Evolutionary conservation across 2,888 invertebrate species (phyloP).

Genomic region (Glaucopsyche alexis): DNA sequence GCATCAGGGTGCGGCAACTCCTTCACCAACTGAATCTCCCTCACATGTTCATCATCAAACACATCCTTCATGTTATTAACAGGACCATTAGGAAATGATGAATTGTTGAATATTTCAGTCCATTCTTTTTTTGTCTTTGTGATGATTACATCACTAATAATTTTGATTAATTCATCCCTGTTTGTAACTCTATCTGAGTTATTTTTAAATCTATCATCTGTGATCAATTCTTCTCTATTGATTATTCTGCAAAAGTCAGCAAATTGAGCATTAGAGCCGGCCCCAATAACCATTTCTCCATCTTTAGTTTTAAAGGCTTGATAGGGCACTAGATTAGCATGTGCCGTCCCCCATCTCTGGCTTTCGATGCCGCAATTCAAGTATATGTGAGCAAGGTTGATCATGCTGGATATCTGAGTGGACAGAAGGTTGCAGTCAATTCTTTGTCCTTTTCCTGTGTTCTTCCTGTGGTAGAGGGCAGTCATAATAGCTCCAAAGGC

Average conservation of each 20-base stretch:
- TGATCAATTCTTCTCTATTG: constrained; percentile 79
- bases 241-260: constrained; percentile 84
- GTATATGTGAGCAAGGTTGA: constrained; percentile 94
- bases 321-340: constrained; percentile 96
- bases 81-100: constrained; percentile 92
- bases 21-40: constrained; percentile 85
- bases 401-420: constrained; percentile 93
- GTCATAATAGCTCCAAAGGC: constrained; percentile 97
- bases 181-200: constrained; percentile 89
- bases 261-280: constrained; percentile 92
- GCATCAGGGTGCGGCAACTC: constrained; percentile 84
- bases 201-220: constrained; percentile 83
- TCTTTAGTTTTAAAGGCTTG: constrained; percentile 92
- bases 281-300: constrained; percentile 91
- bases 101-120: constrained; percentile 84
- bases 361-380: constrained; percentile 91
- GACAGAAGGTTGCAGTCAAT: constrained; percentile 96
- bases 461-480: constrained; percentile 87
- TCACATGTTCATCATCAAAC: constrained; percentile 93
- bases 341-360: constrained; percentile 93
- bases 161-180: constrained; percentile 83
- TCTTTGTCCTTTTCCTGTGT: constrained; percentile 92
- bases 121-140: constrained; percentile 87
- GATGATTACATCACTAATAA: constrained; percentile 80
- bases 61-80: constrained; percentile 92